Conservation (phyloP, 2,888 invertebrate species). For the Oligia strigilis region DNA sequence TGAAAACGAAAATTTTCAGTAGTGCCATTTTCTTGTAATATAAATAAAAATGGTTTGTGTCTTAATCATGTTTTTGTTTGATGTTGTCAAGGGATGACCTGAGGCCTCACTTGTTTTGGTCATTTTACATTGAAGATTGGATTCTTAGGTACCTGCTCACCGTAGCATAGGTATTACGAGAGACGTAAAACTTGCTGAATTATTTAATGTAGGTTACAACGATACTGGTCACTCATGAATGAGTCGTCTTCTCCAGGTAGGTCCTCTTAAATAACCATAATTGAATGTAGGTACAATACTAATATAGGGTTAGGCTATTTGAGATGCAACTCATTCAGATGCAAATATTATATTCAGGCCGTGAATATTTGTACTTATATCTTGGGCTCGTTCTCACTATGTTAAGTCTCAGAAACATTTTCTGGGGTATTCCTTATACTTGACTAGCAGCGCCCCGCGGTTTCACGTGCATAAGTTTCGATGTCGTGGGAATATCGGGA, state of each 20-base stretch:
- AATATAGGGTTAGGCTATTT: not conserved
- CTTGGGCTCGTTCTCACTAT: not conserved
- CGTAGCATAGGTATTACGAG: not conserved
- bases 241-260: not conserved
- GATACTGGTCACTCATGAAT: not conserved
- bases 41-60: constrained; percentile 28
- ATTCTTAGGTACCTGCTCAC: not conserved
- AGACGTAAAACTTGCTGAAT: not conserved
- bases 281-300: not conserved
- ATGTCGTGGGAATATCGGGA: too few species aligned
- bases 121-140: not conserved
- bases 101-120: constrained; percentile 2
- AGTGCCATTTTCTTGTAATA: constrained; percentile 29
- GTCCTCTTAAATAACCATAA: not conserved
- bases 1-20: constrained; percentile 22
- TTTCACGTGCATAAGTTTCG: too few species aligned
- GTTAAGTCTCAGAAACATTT: not conserved
- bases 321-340: not conserved
- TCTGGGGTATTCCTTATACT: not conserved
- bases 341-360: not conserved
- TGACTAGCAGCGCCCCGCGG: not conserved
- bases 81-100: not conserved
- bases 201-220: not conserved
- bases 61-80: constrained; percentile 13
- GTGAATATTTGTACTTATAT: not conserved